These are phyloP conservation scores for Hozukius guyotensis DNA, from an alignment of 2,797 vertebrate genomes.

Conservation along the genomic window DNA sequence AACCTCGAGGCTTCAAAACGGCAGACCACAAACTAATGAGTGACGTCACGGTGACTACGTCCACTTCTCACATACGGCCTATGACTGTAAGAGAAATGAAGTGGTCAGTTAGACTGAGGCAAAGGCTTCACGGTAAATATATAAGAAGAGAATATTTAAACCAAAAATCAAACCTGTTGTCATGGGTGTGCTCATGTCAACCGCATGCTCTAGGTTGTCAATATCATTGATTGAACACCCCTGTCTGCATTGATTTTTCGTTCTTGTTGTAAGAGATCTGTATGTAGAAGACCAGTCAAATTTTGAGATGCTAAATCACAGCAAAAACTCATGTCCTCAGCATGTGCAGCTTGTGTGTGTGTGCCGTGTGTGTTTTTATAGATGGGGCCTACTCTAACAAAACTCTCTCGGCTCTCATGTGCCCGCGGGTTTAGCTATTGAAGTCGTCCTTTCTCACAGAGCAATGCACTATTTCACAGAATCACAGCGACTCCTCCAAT, in stretches of 20 bases:
- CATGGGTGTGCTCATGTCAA: neutral
- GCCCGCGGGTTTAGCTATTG: slow-evolving; percentile 48
- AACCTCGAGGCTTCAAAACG: too few species aligned
- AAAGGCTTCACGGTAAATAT: neutral
- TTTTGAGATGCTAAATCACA: neutral
- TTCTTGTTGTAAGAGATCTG: neutral
- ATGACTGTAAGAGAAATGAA: too few species aligned
- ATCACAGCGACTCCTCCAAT: slow-evolving; percentile 52
- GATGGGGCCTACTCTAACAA: slow-evolving; percentile 48
- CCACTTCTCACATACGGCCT: too few species aligned
- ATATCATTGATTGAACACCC: neutral
- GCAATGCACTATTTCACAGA: slow-evolving; percentile 53
- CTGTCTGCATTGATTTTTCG: neutral
- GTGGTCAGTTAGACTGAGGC: neutral
- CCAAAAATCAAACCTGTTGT: neutral
- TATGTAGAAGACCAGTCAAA: neutral
- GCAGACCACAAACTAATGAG: too few species aligned
- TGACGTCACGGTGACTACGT: too few species aligned
- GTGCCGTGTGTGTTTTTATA: slow-evolving; percentile 56
- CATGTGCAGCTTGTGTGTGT: slow-evolving; percentile 4
- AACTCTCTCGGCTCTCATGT: slow-evolving; percentile 40
- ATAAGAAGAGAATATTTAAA: neutral
- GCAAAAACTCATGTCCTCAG: slow-evolving; percentile 6
- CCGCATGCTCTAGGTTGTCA: neutral
- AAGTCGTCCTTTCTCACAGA: slow-evolving; percentile 67